A percentile compares a stretch with the other conserved stretches of the same genome.
Evolutionary conservation across 2,888 invertebrate genomes (phyloP).

Genomic region (Lapara coniferarum): DNA sequence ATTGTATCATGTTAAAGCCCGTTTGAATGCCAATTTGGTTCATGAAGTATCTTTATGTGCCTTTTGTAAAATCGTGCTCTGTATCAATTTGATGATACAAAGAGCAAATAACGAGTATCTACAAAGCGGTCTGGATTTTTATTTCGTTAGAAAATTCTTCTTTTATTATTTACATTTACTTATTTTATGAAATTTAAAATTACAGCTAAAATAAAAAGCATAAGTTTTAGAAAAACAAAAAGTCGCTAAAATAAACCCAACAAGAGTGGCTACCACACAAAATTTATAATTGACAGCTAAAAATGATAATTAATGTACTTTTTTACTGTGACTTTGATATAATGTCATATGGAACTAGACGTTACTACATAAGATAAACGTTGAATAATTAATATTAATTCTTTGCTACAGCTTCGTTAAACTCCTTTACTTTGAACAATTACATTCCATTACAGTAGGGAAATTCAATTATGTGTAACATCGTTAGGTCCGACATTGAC

Average conservation of each 20-base stretch:
- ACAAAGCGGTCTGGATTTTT: constrained; percentile 42
- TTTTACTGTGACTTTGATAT: too few species aligned
- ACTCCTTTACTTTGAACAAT: not conserved
- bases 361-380: too few species aligned
- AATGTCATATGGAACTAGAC: too few species aligned
- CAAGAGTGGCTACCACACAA: too few species aligned
- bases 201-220: too few species aligned
- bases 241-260: too few species aligned
- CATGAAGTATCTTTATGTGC: constrained; percentile 64
- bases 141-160: constrained; percentile 30
- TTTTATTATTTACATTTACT: too few species aligned
- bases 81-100: constrained; percentile 71
- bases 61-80: constrained; percentile 68
- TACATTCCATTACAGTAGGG: not conserved
- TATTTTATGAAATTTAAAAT: too few species aligned
- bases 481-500: constrained; percentile 49
- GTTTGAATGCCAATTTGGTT: constrained; percentile 57
- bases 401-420: not conserved
- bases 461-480: constrained; percentile 58
- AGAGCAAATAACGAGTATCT: constrained; percentile 36
- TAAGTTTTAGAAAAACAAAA: too few species aligned
- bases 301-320: too few species aligned
- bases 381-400: not conserved
- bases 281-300: too few species aligned
- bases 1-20: constrained; percentile 60